phyloP scores from a whole-genome alignment of 2,797 vertebrate genomes.

The Calcarius lapponicus region DNA sequence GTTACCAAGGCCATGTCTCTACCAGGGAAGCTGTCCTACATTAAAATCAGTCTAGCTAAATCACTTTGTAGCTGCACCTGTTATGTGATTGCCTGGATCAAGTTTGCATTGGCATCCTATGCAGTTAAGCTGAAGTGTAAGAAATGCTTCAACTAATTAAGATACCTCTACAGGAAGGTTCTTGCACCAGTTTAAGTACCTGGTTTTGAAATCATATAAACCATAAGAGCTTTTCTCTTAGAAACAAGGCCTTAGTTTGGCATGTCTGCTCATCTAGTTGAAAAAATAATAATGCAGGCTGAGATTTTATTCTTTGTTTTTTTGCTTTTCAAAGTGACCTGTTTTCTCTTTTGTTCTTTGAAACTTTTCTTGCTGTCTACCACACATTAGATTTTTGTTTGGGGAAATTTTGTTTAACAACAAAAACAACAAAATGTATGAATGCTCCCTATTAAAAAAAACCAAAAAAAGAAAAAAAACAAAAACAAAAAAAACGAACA shows the following conservation, averaged over 20 bases:
- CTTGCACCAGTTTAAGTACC: not conserved
- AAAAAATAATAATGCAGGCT: constrained; percentile 61
- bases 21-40: constrained; percentile 39
- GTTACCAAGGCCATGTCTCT: constrained; percentile 60
- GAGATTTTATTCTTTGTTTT: constrained; percentile 16
- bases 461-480: not conserved
- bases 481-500: not conserved
- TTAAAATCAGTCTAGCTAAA: not conserved
- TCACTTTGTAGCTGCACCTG: not conserved
- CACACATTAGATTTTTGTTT: constrained; percentile 37
- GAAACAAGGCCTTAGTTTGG: constrained; percentile 53
- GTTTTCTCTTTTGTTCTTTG: constrained; percentile 26
- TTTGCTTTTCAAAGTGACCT: constrained; percentile 58
- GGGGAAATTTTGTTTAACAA: constrained; percentile 23
- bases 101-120: constrained; percentile 12
- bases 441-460: constrained; percentile 47
- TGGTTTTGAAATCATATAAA: constrained; percentile 12
- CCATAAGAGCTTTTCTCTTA: constrained; percentile 28
- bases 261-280: not conserved
- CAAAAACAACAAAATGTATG: constrained; percentile 8
- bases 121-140: constrained; percentile 1
- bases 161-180: constrained; percentile 32
- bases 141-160: not conserved
- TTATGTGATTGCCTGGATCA: not conserved
- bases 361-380: constrained; percentile 53